Base-by-base conservation (phyloP, 2,888 invertebrate species). In the Priocnemis perturbator region DNA sequence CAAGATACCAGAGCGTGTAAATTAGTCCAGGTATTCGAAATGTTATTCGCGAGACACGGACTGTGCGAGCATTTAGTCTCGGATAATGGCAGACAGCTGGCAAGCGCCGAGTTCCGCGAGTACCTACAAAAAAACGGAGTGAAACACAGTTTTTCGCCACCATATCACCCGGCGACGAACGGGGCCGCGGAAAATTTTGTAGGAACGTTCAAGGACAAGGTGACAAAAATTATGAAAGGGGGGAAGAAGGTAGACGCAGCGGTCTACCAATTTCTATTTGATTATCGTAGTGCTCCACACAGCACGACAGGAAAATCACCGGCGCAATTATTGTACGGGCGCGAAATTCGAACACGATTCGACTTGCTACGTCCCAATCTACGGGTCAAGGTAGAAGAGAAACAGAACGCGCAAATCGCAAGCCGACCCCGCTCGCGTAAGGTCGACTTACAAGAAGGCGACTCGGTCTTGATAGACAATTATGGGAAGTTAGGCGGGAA, bases 141-240 rank as follows among this genome's bases (percentile, higher is more conserved):
- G n/a, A 52, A 58, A 17, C 75, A 78, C 19, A 69, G 60, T n/a
- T 53, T 59, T n/a, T n/a, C n/a, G n/a, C n/a, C n/a, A n/a, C n/a
- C n/a, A n/a, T n/a, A n/a, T n/a, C n/a, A n/a, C n/a, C n/a, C n/a
- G n/a, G n/a, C n/a, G n/a, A n/a, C n/a, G n/a, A n/a, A n/a, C n/a
- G n/a, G n/a, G n/a, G n/a, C 14, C 48, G 74, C 73, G 9, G 75
- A 79, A 61, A 63, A 69, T 23, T 74, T 81, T 50, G 77, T 76
- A 4, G 67, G 72, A 23, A 76, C 73, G 4, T 69, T 81, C 20
- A 76, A 79, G 63, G 56, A 59, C 17, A 57, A 58, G 9, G 26
- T 76, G 0, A 64, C 53, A 37, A 76, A 69, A 66, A 60, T 66
- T 3, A 44, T 68, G 0, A 52, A 58, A 23, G 55, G 58, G 20